These are phyloP conservation scores for Sebastes kiyomatsui DNA, from an alignment of 2,797 vertebrate genomes.

Conservation along the genomic window DNA sequence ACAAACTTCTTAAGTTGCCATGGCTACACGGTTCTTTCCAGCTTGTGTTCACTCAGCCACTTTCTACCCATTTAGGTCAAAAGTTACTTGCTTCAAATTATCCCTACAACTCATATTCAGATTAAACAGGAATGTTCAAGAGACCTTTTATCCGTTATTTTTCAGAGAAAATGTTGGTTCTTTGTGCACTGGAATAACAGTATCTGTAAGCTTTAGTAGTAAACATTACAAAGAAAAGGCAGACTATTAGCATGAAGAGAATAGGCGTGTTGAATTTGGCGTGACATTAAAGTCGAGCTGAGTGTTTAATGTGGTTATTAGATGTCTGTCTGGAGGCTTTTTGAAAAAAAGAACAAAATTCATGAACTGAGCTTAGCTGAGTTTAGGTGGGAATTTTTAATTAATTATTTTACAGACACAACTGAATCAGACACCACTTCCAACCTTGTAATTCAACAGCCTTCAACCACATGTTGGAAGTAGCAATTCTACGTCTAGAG, in stretches of 20 bases:
- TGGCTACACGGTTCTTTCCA: constrained; percentile 37
- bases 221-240: constrained; percentile 26
- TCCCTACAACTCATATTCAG: neutral
- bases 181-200: neutral
- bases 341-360: constrained; percentile 49
- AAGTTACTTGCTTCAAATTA: constrained; percentile 28
- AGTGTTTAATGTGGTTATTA: constrained; percentile 55
- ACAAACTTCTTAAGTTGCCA: constrained; percentile 57
- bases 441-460: constrained; percentile 37
- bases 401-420: constrained; percentile 3
- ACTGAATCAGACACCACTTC: constrained; percentile 22
- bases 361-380: neutral
- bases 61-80: constrained; percentile 46
- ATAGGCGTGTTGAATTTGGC: constrained; percentile 30
- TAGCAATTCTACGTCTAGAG: constrained; percentile 10
- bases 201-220: neutral
- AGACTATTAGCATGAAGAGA: constrained; percentile 16
- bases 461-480: constrained; percentile 56
- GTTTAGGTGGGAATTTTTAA: neutral
- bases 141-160: constrained; percentile 3
- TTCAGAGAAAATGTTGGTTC: neutral
- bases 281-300: constrained; percentile 26
- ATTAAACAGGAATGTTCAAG: neutral
- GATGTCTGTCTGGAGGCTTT: constrained; percentile 41
- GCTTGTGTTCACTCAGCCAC: constrained; percentile 33